A percentile compares a stretch with the other conserved stretches of the same genome.
phyloP scores from a whole-genome alignment of 2,888 invertebrate species.

The Shargacucullia verbasci region DNA sequence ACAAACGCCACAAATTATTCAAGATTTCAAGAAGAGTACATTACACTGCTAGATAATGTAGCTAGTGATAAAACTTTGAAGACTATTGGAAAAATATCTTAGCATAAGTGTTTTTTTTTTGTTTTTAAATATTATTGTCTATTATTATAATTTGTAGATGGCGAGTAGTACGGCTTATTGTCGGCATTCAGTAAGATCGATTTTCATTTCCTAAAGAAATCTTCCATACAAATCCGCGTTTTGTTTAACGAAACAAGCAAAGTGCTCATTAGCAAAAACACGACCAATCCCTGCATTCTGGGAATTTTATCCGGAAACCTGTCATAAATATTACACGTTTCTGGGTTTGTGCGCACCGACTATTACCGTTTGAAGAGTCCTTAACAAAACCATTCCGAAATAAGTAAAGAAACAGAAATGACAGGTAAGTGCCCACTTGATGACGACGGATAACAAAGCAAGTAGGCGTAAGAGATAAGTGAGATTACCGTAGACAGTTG shows the following conservation, averaged over 20 bases:
- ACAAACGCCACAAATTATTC: too few species aligned
- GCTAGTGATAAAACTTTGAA: too few species aligned
- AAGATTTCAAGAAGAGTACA: too few species aligned
- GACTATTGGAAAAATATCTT: too few species aligned
- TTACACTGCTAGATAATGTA: too few species aligned
- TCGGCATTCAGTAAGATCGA: slow-evolving; percentile 9
- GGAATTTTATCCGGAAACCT: slow-evolving; percentile 12
- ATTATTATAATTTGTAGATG: too few species aligned
- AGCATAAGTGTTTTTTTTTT: too few species aligned
- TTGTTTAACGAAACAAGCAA: slow-evolving; percentile 18
- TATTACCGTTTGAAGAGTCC: slow-evolving; percentile 5
- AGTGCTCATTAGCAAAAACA: slow-evolving; percentile 29
- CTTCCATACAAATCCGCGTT: slow-evolving; percentile 16
- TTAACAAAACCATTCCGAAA: slow-evolving; percentile 22
- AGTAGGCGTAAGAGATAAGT: slow-evolving; percentile 28
- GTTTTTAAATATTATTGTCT: too few species aligned
- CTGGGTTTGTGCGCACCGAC: slow-evolving; percentile 28
- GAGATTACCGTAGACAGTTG: slow-evolving; percentile 43
- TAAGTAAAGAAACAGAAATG: slow-evolving; percentile 35
- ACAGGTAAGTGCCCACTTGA: slow-evolving; percentile 27
- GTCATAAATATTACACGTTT: neutral
- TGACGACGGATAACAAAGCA: slow-evolving; percentile 36
- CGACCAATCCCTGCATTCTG: slow-evolving; percentile 16
- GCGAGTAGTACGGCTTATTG: too few species aligned
- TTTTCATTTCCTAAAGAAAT: slow-evolving; percentile 38